These are phyloP conservation scores for Microcebus ravelobensis DNA, from an alignment of 2,113 vertebrate genomes.

Conservation along the genomic window DNA sequence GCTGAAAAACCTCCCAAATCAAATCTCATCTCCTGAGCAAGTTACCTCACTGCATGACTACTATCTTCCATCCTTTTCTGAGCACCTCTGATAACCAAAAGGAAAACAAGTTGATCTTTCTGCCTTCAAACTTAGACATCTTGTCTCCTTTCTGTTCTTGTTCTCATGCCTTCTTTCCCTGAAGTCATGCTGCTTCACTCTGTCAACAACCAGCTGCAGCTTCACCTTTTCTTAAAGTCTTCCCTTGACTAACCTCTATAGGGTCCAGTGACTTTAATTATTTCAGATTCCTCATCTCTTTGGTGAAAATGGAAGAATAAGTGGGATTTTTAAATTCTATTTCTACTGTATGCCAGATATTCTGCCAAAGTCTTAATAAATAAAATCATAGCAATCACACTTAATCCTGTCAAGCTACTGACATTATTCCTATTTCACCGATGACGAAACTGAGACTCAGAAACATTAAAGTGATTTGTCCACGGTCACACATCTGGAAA, in stretches of 20 bases:
- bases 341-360: background rate
- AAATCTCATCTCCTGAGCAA: background rate
- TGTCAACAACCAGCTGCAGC: background rate
- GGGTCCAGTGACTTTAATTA: background rate
- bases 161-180: background rate
- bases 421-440: background rate
- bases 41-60: background rate
- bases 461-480: background rate
- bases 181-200: background rate
- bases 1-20: background rate
- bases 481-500: background rate
- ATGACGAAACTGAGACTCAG: background rate
- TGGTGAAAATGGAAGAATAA: background rate
- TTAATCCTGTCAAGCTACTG: background rate
- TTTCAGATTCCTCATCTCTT: background rate
- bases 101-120: background rate
- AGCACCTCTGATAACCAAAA: background rate
- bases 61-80: background rate
- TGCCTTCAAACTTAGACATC: background rate
- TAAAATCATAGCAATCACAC: background rate
- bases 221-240: background rate
- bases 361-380: background rate
- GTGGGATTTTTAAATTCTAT: background rate
- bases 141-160: background rate
- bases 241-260: background rate